phyloP scores from a whole-genome alignment of 2,888 invertebrate species.

The Acanthosepion esculentum region DNA sequence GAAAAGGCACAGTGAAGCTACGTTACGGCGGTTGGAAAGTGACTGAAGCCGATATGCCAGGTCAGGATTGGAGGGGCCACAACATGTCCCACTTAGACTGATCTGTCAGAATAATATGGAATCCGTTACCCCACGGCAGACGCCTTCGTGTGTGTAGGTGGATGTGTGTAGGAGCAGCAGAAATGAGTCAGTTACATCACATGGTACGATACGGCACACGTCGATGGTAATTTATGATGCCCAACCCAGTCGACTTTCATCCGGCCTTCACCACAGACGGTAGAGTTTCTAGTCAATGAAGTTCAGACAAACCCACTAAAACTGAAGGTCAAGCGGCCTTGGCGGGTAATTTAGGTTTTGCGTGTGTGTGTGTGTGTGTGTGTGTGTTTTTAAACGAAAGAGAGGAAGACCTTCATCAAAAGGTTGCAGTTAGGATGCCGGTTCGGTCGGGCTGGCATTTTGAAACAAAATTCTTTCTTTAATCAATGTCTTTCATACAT shows the following conservation, averaged over 20 bases:
- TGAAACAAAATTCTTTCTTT: too few species aligned
- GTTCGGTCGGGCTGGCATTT: too few species aligned
- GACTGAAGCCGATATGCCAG: too few species aligned
- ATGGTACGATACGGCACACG: background rate
- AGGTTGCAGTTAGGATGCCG: too few species aligned
- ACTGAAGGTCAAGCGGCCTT: background rate
- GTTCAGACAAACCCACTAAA: slow-evolving; percentile 5
- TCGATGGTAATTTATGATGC: background rate
- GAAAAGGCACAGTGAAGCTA: too few species aligned
- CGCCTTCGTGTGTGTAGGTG: background rate
- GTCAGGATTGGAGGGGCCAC: too few species aligned
- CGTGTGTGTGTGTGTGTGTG: background rate
- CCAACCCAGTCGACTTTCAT: background rate
- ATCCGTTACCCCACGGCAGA: background rate
- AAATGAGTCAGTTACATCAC: slow-evolving; percentile 18
- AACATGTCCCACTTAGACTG: too few species aligned
- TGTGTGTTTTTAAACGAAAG: background rate
- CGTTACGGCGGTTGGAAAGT: too few species aligned
- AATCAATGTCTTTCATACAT: too few species aligned
- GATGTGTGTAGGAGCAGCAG: background rate
- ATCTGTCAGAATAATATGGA: background rate
- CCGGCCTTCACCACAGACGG: background rate
- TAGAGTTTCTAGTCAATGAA: background rate
- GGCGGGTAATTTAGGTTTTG: background rate
- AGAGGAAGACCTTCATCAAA: too few species aligned